Conservation (phyloP, 2,113 vertebrate genomes). For the Synchiropus splendidus region DNA sequence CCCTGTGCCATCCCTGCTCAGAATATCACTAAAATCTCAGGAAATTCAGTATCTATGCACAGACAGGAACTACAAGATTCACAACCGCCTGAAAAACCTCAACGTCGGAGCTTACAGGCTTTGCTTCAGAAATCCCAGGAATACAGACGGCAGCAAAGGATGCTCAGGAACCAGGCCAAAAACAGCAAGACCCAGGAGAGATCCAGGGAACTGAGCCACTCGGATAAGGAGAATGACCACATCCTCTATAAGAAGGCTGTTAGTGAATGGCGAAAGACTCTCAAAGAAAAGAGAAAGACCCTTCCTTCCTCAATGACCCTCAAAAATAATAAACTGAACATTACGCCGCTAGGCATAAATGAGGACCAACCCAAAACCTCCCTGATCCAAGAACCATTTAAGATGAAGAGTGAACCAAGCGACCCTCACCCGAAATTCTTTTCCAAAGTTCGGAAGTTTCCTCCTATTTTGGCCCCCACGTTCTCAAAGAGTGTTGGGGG, state of each 20-base stretch:
- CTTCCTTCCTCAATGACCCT: neutral
- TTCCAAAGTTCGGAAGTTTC: too few relatives aligned
- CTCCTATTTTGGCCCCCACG: too few relatives aligned
- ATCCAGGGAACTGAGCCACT: constrained; percentile 43
- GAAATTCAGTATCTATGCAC: constrained; percentile 8
- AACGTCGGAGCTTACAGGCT: constrained; percentile 62
- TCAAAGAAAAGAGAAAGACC: constrained; percentile 19
- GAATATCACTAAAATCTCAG: neutral
- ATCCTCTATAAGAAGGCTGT: constrained; percentile 12
- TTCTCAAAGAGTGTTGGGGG: too few relatives aligned
- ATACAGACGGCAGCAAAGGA: constrained; percentile 53
- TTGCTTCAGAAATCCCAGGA: constrained; percentile 69
- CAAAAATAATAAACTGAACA: constrained; percentile 23
- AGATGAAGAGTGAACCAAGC: neutral
- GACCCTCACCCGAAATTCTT: too few relatives aligned
- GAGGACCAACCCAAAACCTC: constrained; percentile 1
- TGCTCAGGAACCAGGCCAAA: constrained; percentile 55
- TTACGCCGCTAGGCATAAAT: constrained; percentile 13
- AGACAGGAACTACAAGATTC: constrained; percentile 5
- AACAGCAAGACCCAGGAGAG: constrained; percentile 41
- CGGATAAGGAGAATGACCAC: constrained; percentile 63
- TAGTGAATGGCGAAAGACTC: constrained; percentile 21
- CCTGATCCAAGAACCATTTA: neutral
- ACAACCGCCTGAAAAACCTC: constrained; percentile 23
- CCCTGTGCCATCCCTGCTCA: too few relatives aligned